A percentile compares a stretch with the other conserved stretches of the same genome.
Evolutionary conservation across 2,797 vertebrate species (phyloP).

Genomic region (Mastacembelus armatus): DNA sequence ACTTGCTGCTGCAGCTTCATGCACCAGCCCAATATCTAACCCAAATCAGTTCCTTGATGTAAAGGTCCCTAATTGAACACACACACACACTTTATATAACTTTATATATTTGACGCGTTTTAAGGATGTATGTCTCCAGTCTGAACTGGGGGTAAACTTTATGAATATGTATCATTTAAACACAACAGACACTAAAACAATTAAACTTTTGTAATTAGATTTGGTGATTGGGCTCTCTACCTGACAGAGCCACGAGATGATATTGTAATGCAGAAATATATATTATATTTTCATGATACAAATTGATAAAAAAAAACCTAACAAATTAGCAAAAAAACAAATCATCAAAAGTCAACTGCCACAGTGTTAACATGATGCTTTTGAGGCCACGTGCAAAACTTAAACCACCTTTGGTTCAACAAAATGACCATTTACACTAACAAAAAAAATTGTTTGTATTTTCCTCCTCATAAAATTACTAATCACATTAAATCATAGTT

Average conservation of each 20-base stretch:
- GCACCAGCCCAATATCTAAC: not conserved
- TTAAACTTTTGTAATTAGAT: not conserved
- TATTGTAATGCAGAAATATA: not conserved
- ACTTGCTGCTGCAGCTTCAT: not conserved
- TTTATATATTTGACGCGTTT: no score
- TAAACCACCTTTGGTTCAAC: not conserved
- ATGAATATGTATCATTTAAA: not conserved
- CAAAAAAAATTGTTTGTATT: not conserved
- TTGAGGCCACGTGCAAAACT: not conserved
- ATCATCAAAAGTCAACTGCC: not conserved
- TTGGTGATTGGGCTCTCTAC: not conserved
- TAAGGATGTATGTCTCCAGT: not conserved
- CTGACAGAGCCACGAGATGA: not conserved
- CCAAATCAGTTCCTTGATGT: not conserved
- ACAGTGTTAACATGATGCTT: not conserved
- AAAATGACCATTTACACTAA: constrained; percentile 7
- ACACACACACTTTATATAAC: not conserved
- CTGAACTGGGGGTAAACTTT: no score
- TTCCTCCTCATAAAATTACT: constrained; percentile 9
- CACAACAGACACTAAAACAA: not conserved
- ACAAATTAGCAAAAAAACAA: not conserved
- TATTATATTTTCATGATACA: not conserved
- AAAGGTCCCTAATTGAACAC: not conserved
- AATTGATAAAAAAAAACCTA: no score
- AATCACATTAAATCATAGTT: not conserved